These are phyloP conservation scores for Basileuterus tristriatus DNA, from an alignment of 2,797 vertebrate genomes.

Conservation along the genomic window DNA sequence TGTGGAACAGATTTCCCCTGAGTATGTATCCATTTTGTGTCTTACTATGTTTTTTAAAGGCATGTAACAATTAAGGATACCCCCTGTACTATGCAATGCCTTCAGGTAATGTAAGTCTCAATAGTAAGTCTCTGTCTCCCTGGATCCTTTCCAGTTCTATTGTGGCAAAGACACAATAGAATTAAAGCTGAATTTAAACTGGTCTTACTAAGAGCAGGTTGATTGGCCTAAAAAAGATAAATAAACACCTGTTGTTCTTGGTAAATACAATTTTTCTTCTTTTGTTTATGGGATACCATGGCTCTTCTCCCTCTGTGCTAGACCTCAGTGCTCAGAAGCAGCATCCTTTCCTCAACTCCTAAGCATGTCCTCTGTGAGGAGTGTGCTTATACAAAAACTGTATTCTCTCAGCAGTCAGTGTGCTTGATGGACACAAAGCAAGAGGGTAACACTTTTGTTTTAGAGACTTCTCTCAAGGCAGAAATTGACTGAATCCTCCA, in stretches of 20 bases:
- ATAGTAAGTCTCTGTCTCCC: neutral
- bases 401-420: accelerated
- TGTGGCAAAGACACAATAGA: neutral
- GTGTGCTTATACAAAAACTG: accelerated
- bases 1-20: neutral
- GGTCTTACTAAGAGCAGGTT: neutral
- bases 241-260: neutral
- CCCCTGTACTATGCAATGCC: neutral
- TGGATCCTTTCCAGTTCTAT: neutral
- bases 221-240: neutral
- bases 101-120: neutral
- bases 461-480: neutral
- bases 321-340: neutral
- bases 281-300: neutral
- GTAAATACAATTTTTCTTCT: neutral
- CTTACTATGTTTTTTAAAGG: neutral
- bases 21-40: neutral
- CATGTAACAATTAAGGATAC: neutral
- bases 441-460: neutral
- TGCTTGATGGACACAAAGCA: neutral
- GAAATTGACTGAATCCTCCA: neutral
- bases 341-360: neutral
- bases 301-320: neutral
- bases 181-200: neutral
- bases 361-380: neutral